Evolutionary conservation across 2,888 invertebrate genomes (phyloP).

Genomic region (Drosophila buzzatii): DNA sequence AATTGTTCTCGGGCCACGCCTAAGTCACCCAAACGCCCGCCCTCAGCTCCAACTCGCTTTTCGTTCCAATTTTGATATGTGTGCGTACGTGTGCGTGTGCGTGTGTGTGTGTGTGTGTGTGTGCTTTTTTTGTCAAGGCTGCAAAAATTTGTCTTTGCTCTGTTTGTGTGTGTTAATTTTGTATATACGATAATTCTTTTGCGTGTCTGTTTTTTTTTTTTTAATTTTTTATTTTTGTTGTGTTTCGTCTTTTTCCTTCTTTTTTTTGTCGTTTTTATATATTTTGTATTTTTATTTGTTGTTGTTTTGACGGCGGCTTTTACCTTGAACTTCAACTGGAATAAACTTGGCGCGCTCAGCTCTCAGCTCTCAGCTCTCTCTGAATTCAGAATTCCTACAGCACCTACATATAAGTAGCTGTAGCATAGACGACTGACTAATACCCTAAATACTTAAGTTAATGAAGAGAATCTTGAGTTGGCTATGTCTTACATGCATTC

Average conservation of each 20-base stretch:
- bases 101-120: not conserved
- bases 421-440: slow-evolving; percentile 6
- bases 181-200: slow-evolving; percentile 61
- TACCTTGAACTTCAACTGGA: slow-evolving; percentile 79
- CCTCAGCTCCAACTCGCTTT: slow-evolving; percentile 20
- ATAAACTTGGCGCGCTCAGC: slow-evolving; percentile 70
- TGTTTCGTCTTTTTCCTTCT: slow-evolving; percentile 32
- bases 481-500: not conserved
- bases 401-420: slow-evolving; percentile 7
- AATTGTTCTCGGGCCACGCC: slow-evolving; percentile 41
- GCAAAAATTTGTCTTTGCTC: slow-evolving; percentile 26
- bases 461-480: not conserved
- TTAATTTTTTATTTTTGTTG: slow-evolving; percentile 34
- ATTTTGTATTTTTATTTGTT: slow-evolving; percentile 12
- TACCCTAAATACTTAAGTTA: slow-evolving; percentile 24
- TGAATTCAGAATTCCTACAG: slow-evolving; percentile 30
- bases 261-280: slow-evolving; percentile 17
- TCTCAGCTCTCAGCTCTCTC: not conserved
- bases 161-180: slow-evolving; percentile 65
- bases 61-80: slow-evolving; percentile 20
- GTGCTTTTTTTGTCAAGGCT: slow-evolving; percentile 62
- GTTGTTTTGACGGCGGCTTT: slow-evolving; percentile 55
- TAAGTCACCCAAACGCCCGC: slow-evolving; percentile 6
- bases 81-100: not conserved
- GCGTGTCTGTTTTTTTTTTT: slow-evolving; percentile 44